These are phyloP conservation scores for Hemiprocne comata DNA, from an alignment of 2,113 vertebrate genomes.

Conservation along the genomic window DNA sequence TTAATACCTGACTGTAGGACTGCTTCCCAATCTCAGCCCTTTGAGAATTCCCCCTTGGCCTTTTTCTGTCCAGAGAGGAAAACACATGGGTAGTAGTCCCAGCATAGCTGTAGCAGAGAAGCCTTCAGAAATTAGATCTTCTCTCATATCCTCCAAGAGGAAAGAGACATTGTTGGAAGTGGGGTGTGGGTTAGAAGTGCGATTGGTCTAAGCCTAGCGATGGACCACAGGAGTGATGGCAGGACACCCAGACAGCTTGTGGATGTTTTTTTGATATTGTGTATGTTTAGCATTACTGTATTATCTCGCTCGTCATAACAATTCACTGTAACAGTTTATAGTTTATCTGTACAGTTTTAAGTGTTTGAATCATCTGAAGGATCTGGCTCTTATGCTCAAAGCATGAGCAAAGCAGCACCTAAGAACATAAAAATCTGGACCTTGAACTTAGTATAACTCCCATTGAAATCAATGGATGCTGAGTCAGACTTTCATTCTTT, in stretches of 20 bases:
- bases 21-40: background rate
- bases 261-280: background rate
- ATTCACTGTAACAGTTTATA: background rate
- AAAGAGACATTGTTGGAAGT: background rate
- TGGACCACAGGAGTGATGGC: background rate
- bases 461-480: slow-evolving; percentile 27
- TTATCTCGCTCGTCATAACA: background rate
- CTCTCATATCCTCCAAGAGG: background rate
- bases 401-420: background rate
- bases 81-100: background rate
- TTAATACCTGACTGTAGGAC: background rate
- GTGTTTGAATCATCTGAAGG: background rate
- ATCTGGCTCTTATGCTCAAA: background rate
- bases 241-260: background rate
- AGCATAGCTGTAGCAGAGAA: background rate
- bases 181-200: background rate
- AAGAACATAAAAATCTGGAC: background rate
- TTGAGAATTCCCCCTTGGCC: background rate
- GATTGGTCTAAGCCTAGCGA: background rate
- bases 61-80: background rate
- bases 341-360: background rate
- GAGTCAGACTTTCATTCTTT: slow-evolving; percentile 34
- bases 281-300: background rate
- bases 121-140: background rate
- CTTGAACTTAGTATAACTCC: background rate